phyloP scores from a whole-genome alignment of 2,888 invertebrate species.

The Drosophila subsilvestris region DNA sequence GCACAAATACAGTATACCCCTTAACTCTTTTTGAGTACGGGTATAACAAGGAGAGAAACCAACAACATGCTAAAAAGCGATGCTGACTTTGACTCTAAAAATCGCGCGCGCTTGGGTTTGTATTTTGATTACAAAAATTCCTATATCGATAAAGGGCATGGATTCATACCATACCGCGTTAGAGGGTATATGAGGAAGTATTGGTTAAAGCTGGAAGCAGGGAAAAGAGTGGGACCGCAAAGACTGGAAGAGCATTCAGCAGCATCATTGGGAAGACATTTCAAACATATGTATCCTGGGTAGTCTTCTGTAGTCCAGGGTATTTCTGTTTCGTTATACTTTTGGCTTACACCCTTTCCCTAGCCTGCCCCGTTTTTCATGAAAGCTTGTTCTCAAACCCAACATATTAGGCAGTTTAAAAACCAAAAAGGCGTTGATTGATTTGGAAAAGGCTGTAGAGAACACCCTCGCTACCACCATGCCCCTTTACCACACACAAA shows the following conservation, averaged over 20 bases:
- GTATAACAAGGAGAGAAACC: slow-evolving; percentile 5
- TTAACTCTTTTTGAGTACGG: too few relatives aligned
- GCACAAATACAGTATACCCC: too few relatives aligned
- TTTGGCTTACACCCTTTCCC: neutral
- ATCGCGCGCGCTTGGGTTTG: slow-evolving; percentile 19
- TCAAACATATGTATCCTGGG: too few relatives aligned
- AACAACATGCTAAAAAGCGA: slow-evolving; percentile 19
- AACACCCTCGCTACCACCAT: neutral
- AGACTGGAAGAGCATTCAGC: too few relatives aligned
- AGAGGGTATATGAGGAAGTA: neutral
- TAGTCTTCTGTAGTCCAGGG: neutral
- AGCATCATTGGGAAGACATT: too few relatives aligned
- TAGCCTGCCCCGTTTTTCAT: slow-evolving; percentile 10
- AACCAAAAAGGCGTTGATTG: slow-evolving; percentile 70
- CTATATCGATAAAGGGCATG: neutral
- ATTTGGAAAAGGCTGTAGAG: slow-evolving; percentile 59
- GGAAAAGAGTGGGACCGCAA: too few relatives aligned
- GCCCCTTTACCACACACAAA: neutral
- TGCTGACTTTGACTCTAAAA: slow-evolving; percentile 5
- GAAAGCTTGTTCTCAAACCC: slow-evolving; percentile 26
- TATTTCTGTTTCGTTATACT: neutral
- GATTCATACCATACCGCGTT: neutral
- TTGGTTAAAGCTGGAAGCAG: too few relatives aligned
- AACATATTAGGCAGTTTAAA: slow-evolving; percentile 68
- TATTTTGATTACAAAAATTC: slow-evolving; percentile 62